Evolutionary conservation across 2,113 vertebrate genomes (phyloP).

Genomic region (Pleuronectes platessa): DNA sequence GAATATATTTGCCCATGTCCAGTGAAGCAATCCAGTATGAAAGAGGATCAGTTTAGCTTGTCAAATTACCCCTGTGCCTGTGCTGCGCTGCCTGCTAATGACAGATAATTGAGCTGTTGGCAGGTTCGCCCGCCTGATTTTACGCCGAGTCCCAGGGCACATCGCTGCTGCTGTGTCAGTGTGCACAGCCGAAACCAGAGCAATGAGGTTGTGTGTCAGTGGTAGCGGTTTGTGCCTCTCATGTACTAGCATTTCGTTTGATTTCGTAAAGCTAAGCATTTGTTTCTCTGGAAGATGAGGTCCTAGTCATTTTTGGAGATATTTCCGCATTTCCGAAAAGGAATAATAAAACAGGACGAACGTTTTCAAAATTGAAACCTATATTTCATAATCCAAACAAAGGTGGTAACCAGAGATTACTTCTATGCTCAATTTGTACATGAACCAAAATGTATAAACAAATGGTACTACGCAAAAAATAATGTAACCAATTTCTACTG

Average conservation of each 20-base stretch:
- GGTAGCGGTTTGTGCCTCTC: conserved; percentile 1
- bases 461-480: too few species aligned
- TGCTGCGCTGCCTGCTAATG: conserved; percentile 85
- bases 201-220: background rate
- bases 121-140: conserved; percentile 64
- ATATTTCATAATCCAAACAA: too few species aligned
- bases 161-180: conserved; percentile 19
- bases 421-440: background rate
- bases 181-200: background rate
- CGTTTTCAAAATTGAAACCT: too few species aligned
- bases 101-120: conserved; percentile 89
- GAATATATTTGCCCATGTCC: conserved; percentile 90
- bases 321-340: background rate
- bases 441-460: background rate
- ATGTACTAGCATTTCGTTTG: background rate
- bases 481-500: too few species aligned
- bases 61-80: conserved; percentile 86
- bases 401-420: too few species aligned
- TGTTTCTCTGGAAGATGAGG: background rate
- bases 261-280: background rate
- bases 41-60: conserved; percentile 89
- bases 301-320: background rate
- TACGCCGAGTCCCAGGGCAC: conserved; percentile 5
- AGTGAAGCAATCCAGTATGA: conserved; percentile 87
- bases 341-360: background rate